Evolutionary conservation across 2,797 vertebrate genomes (phyloP).

Genomic region (Petrocephalus schoutedeni): DNA sequence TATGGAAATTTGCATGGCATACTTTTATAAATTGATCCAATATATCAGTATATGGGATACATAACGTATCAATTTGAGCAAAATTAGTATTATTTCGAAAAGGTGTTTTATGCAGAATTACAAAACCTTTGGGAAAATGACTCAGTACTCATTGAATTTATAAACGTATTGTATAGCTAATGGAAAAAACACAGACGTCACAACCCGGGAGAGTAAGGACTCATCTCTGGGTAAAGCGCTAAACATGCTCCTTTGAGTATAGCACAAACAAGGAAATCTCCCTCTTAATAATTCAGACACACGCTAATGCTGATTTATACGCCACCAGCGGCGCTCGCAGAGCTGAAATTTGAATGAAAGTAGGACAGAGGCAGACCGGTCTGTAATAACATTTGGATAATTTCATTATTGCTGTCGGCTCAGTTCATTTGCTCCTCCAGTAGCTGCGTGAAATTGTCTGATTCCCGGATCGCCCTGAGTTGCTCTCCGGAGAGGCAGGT

Average conservation of each 20-base stretch:
- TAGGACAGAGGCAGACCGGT: conserved; percentile 98
- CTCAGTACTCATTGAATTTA: not conserved
- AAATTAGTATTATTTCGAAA: not conserved
- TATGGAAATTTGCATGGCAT: not conserved
- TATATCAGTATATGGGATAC: not conserved
- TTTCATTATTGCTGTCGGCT: conserved; percentile 99
- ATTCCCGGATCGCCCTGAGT: conserved; percentile 97
- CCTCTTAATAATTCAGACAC: conserved; percentile 99
- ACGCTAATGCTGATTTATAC: conserved; percentile 99
- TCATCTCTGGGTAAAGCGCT: conserved; percentile 66
- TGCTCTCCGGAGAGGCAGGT: conserved; percentile 78
- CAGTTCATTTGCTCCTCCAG: conserved; percentile 99
- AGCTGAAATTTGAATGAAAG: conserved; percentile 98
- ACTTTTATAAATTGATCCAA: not conserved
- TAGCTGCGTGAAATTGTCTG: conserved; percentile 98
- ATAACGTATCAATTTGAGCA: not conserved
- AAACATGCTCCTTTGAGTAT: conserved; percentile 96
- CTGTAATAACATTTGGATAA: conserved; percentile 99
- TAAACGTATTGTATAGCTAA: not conserved
- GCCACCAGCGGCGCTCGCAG: conserved; percentile 82
- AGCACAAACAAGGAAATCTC: conserved; percentile 97
- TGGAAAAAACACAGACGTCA: not conserved
- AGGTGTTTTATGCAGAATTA: not conserved
- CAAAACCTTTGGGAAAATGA: not conserved
- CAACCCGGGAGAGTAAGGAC: not conserved